Evolutionary conservation across 2,888 invertebrate genomes (phyloP), one percentile per base, ranked within the genome.

Genomic region (Lamellibrachia satsuma): DNA sequence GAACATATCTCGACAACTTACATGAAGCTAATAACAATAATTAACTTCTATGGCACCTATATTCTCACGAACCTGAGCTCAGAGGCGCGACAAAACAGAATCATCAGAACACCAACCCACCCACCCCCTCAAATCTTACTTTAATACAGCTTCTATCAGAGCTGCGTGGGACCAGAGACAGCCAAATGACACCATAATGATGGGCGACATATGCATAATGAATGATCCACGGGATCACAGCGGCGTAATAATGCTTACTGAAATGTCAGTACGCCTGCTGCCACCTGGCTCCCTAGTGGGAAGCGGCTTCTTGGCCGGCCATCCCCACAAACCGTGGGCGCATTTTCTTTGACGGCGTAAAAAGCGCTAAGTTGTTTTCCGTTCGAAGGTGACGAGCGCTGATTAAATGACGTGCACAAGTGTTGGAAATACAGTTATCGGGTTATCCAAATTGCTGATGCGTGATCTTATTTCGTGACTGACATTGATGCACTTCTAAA

Each of bases 161-260:
- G 3, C 6, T 15, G n/a, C 75, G 75, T 22, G 15, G 75, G 75
- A 75, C n/a, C 75, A 22, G 75, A 6, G 4, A 75, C 75, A 75
- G n/a, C n/a, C 22, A 75, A n/a, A 75, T 75, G 75, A 75, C 75
- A 75, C 75, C 75, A 75, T 75, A 75, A 75, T 75, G 75, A 75
- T 75, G 15, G 75, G 75, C n/a, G 75, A 75, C 75, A 15, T 22
- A 75, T 75, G 22, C 75, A 75, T 75, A 75, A 75, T 75, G n/a
- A 75, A 75, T 75, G 75, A 75, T 75, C 15, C 6, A 22, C 22
- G 3, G 22, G 75, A 75, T 15, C 22, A n/a, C 75, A 15, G 75
- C 75, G 6, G 22, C 1, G 75, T 15, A 75, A 75, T 75, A 75
- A 75, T 75, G 75, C 75, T 2, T n/a, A 75, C 75, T 75, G 75